phyloP scores from a whole-genome alignment of 2,113 vertebrate genomes.

The Silurus asotus region DNA sequence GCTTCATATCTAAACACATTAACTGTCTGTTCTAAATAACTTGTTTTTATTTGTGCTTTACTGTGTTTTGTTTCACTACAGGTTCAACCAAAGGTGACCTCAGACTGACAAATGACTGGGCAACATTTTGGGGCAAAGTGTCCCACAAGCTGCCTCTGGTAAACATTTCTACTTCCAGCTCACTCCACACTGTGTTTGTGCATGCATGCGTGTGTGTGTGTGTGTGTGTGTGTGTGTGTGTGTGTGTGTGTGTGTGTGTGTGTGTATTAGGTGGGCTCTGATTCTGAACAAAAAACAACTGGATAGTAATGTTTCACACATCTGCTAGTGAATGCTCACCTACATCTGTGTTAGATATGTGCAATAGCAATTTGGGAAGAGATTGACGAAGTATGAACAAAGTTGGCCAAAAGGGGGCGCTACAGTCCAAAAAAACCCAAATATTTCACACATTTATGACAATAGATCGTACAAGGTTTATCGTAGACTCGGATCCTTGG shows the following conservation, averaged over 20 bases:
- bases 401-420: no score
- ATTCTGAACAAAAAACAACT: not conserved
- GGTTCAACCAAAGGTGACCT: not conserved
- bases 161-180: slow-evolving; percentile 14
- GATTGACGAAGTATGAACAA: no score
- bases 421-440: no score
- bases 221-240: not conserved
- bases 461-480: no score
- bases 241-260: not conserved
- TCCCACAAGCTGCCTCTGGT: slow-evolving; percentile 15
- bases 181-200: not conserved
- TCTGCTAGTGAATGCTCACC: not conserved
- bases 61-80: not conserved
- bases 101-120: not conserved
- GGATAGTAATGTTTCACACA: slow-evolving; percentile 6
- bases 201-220: not conserved
- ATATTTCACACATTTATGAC: no score
- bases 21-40: not conserved
- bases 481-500: no score
- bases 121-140: not conserved
- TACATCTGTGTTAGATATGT: not conserved
- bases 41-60: not conserved
- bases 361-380: not conserved
- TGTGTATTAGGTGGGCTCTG: not conserved
- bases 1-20: not conserved